A percentile compares a stretch with the other conserved stretches of the same genome.
phyloP scores from a whole-genome alignment of 2,888 invertebrate species.

The Willowsia nigromaculata region DNA sequence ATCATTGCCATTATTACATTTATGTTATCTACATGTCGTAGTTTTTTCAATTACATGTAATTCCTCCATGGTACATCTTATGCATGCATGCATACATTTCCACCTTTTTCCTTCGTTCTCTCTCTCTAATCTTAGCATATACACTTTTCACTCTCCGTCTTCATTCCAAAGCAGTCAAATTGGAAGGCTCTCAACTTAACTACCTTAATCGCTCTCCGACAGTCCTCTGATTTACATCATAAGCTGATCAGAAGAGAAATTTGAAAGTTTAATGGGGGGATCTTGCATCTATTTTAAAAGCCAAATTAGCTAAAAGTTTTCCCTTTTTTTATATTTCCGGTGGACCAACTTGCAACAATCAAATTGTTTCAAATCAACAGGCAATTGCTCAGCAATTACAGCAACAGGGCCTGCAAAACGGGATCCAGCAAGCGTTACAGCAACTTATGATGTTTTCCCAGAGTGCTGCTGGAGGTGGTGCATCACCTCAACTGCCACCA shows the following conservation, averaged over 20 bases:
- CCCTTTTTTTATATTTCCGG: neutral
- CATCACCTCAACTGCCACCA: slow-evolving; percentile 82
- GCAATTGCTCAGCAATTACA: slow-evolving; percentile 84
- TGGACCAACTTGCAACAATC: neutral
- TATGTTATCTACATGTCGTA: too few species aligned
- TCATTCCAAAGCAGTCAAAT: too few species aligned
- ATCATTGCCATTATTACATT: too few species aligned
- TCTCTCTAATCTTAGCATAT: too few species aligned
- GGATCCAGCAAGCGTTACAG: slow-evolving; percentile 84
- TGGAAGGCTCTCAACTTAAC: too few species aligned
- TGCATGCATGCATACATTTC: too few species aligned
- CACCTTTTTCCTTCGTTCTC: too few species aligned
- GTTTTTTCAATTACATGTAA: too few species aligned
- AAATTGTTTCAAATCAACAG: slow-evolving; percentile 75
- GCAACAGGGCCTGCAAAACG: slow-evolving; percentile 83
- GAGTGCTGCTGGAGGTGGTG: slow-evolving; percentile 80
- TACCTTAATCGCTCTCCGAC: neutral
- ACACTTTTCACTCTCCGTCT: too few species aligned
- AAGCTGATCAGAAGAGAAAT: neutral
- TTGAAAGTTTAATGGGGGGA: too few species aligned
- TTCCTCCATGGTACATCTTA: too few species aligned
- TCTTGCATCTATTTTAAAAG: too few species aligned
- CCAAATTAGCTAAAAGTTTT: neutral
- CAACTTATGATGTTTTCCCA: slow-evolving; percentile 86
- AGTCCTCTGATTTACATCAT: neutral